Evolutionary conservation across 2,797 vertebrate genomes (phyloP), one percentile per base, ranked within the genome.

Genomic region (Ptychobarbus kaznakovi): DNA sequence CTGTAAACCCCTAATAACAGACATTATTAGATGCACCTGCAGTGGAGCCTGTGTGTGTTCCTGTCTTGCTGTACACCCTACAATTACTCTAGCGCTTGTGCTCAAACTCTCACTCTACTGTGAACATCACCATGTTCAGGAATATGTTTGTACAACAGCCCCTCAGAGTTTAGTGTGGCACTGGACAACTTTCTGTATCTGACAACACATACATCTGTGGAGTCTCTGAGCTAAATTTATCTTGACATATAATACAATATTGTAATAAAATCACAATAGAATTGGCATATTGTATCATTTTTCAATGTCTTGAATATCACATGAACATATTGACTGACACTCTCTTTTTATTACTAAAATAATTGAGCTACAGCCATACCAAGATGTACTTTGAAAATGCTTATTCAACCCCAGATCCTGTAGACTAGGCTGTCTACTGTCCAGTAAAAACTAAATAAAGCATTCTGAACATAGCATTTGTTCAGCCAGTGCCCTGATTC

Each of bases 11-110:
- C 1, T 38, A 80, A 82, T 66, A 75, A 73, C 42, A 74, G 40
- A 38, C 32, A 6, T 90, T 83, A 92, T 89, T 83, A 88, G 56
- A 28, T 68, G 35, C 44, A 86, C 81, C 87, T 82, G 74, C 68
- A 72, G 81, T 51, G 58, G 65, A 35, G 58, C 40, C 53, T 0
- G 16, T 56, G 25, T 51, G 63, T 44, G 38, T 44, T 51, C 49
- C 38, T 28, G 51, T 58, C 80, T 76, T 56, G 25, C 16, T 77
- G 77, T 76, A 56, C 77, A 66, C 78, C 18, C 78, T 51, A 6
- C 61, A 66, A 80, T 80, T 80, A 80, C 10, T 66, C 42, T 49
- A 35, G 61, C 28, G 11, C 28, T 49, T 35, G 11, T 18, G 16
- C 66, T 80, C 20, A 56, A 70, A 81, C 65, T 69, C 66, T 72